A percentile compares a stretch with the other conserved stretches of the same genome.
phyloP scores from a whole-genome alignment of 2,113 vertebrate species.

The Zosterops lateralis region DNA sequence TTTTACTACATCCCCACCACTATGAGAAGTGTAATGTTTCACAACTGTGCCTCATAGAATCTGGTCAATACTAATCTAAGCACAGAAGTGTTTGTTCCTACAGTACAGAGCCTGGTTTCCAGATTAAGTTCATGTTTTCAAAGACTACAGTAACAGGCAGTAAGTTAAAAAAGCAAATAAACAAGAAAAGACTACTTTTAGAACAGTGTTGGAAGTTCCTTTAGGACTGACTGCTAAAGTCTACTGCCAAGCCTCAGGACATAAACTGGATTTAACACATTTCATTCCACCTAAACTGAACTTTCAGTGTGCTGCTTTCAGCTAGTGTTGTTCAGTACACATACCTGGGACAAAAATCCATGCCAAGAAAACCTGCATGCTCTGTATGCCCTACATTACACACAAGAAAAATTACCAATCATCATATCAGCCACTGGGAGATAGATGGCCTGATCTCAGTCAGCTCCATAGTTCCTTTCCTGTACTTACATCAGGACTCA shows the following conservation, averaged over 20 bases:
- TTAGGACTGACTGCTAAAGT: neutral
- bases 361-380: neutral
- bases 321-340: neutral
- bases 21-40: neutral
- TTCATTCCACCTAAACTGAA: neutral
- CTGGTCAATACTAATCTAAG: neutral
- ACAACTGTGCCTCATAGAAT: neutral
- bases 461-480: neutral
- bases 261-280: neutral
- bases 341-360: neutral
- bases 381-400: neutral
- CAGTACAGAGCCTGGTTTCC: neutral
- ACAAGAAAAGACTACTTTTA: neutral
- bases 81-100: neutral
- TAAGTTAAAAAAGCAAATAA: neutral
- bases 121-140: neutral
- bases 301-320: neutral
- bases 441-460: neutral
- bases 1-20: neutral
- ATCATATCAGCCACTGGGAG: neutral
- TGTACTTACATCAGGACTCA: neutral
- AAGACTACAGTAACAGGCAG: neutral
- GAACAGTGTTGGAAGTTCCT: neutral
- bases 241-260: neutral
- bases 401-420: neutral